Conservation (phyloP, 2,888 invertebrate genomes). For the Watsonalla binaria region DNA sequence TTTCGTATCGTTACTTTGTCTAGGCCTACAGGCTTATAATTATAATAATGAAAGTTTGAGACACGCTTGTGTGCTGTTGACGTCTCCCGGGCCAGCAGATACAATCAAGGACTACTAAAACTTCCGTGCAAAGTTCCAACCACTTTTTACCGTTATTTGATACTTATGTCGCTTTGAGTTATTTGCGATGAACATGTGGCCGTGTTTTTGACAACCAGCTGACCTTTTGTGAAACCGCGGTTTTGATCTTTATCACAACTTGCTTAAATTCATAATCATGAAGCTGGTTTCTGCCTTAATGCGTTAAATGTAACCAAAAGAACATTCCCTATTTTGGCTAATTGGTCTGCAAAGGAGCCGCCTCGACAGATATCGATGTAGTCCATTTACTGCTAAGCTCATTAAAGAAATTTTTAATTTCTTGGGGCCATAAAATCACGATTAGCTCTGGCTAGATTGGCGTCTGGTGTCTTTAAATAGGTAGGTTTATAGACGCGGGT, state of each 20-base stretch:
- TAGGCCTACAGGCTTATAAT: no score
- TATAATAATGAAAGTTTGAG: no score
- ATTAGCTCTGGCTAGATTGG: constrained; percentile 34
- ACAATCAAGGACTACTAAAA: no score
- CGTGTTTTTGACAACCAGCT: background rate
- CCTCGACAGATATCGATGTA: constrained; percentile 32
- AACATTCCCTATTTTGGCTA: constrained; percentile 36
- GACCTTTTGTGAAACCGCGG: background rate
- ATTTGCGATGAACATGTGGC: background rate
- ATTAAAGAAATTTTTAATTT: constrained; percentile 13
- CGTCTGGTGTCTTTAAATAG: constrained; percentile 35
- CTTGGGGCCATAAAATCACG: constrained; percentile 29
- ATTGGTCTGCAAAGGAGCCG: constrained; percentile 53
- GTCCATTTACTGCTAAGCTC: constrained; percentile 31
- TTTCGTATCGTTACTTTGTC: no score
- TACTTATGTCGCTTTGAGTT: constrained; percentile 2
- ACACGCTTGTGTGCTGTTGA: no score
- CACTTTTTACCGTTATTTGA: constrained; percentile 6
- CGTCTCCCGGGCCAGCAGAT: no score
- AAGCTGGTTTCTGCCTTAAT: background rate
- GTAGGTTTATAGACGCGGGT: constrained; percentile 19
- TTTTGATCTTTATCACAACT: constrained; percentile 1
- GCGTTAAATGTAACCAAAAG: constrained; percentile 20
- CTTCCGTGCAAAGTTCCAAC: constrained; percentile 10
- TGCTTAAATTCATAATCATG: background rate